Conservation (phyloP, 2,888 invertebrate genomes). For the Eucera pruinosa region DNA sequence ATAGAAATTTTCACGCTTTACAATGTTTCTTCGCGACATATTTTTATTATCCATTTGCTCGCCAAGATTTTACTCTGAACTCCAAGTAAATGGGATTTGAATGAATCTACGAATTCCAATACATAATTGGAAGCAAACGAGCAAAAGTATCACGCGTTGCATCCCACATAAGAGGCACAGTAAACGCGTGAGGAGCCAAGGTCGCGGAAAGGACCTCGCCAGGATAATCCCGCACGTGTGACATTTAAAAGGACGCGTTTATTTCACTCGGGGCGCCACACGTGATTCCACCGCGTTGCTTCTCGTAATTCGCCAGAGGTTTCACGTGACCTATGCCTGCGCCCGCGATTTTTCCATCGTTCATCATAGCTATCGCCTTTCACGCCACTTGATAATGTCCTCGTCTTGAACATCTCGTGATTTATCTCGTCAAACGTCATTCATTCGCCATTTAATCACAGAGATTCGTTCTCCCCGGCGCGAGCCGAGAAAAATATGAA, state of each 20-base stretch:
- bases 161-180: neutral
- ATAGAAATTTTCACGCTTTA: too few relatives aligned
- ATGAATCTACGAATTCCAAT: too few relatives aligned
- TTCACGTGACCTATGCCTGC: conserved; percentile 65
- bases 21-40: neutral
- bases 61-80: too few relatives aligned
- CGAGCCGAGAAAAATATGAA: neutral
- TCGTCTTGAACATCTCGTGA: conserved; percentile 6
- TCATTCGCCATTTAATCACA: neutral
- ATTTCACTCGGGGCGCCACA: neutral
- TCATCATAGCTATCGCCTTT: conserved; percentile 53
- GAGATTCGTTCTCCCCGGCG: neutral
- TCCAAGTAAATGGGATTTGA: too few relatives aligned
- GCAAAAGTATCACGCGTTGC: neutral
- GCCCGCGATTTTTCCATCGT: conserved; percentile 20
- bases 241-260: conserved; percentile 54
- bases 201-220: conserved; percentile 42
- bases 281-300: conserved; percentile 27
- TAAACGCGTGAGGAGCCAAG: conserved; percentile 33
- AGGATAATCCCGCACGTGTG: conserved; percentile 38
- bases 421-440: neutral
- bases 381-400: conserved; percentile 39
- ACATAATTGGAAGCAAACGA: neutral
- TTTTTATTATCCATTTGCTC: neutral
- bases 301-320: conserved; percentile 37